phyloP scores from a whole-genome alignment of 2,113 vertebrate species.

The Chroicocephalus ridibundus region DNA sequence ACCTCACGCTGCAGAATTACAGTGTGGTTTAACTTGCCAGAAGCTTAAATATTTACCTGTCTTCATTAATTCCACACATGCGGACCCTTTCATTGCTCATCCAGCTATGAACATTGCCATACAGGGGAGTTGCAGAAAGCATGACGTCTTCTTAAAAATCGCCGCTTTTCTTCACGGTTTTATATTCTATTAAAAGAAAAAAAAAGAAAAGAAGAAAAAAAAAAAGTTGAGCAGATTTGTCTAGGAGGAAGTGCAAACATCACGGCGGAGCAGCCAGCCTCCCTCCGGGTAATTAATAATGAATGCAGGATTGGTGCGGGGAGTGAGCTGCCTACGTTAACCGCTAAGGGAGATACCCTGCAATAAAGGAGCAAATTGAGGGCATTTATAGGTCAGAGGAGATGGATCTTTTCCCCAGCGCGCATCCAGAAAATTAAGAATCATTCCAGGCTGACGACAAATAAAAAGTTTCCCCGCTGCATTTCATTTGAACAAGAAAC shows the following conservation, averaged over 20 bases:
- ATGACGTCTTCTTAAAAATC: conserved; percentile 80
- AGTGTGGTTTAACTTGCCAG: conserved; percentile 44
- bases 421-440: conserved; percentile 65
- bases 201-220: too few relatives aligned
- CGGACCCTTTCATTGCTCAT: conserved; percentile 87
- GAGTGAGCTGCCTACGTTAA: conserved; percentile 50
- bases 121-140: conserved; percentile 87
- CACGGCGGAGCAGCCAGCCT: conserved; percentile 27
- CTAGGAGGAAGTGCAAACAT: conserved; percentile 56
- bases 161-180: conserved; percentile 63
- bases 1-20: conserved; percentile 26
- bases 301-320: conserved; percentile 44
- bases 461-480: conserved; percentile 14
- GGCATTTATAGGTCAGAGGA: conserved; percentile 60
- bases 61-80: conserved; percentile 87
- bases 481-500: conserved; percentile 7
- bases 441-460: conserved; percentile 51
- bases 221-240: conserved; percentile 67
- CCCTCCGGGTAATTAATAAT: conserved; percentile 68
- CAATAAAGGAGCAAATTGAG: conserved; percentile 66
- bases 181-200: conserved; percentile 65
- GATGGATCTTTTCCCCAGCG: conserved; percentile 44
- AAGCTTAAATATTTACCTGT: conserved; percentile 80
- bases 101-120: conserved; percentile 88
- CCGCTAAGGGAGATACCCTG: conserved; percentile 56